These are phyloP conservation scores for Sebastes vulpes DNA, from an alignment of 2,797 vertebrate species.

Conservation along the genomic window DNA sequence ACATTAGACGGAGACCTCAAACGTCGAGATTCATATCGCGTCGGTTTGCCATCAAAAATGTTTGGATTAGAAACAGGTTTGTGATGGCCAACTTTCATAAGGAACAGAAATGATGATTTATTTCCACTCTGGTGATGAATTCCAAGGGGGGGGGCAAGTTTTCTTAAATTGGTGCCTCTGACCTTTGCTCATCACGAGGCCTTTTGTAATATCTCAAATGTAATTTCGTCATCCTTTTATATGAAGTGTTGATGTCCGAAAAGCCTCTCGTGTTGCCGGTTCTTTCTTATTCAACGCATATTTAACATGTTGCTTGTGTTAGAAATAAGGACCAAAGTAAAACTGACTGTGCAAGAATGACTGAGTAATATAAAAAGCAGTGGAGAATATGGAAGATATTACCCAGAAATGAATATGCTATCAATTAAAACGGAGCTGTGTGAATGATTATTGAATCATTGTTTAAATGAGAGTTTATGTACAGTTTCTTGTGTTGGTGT, in stretches of 20 bases:
- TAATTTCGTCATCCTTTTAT: neutral
- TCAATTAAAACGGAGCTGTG: slow-evolving; percentile 37
- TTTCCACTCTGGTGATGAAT: slow-evolving; percentile 15
- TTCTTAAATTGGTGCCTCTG: slow-evolving; percentile 22
- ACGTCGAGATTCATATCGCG: neutral
- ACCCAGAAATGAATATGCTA: slow-evolving; percentile 44
- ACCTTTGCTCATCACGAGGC: slow-evolving; percentile 40
- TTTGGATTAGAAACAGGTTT: neutral
- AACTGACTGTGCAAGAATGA: neutral
- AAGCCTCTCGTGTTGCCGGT: neutral
- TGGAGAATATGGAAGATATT: slow-evolving; percentile 29
- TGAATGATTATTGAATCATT: slow-evolving; percentile 36
- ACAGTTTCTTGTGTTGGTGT: neutral
- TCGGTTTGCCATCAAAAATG: slow-evolving; percentile 11
- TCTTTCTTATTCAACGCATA: neutral
- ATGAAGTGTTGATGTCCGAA: neutral
- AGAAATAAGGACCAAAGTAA: neutral
- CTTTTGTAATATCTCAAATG: slow-evolving; percentile 21
- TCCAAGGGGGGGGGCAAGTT: neutral
- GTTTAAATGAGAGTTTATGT: slow-evolving; percentile 36
- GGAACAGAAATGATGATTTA: slow-evolving; percentile 27
- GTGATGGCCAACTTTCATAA: neutral
- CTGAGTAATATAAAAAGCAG: slow-evolving; percentile 38
- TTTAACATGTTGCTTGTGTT: neutral
- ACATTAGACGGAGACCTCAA: slow-evolving; percentile 29